Evolutionary conservation across 2,888 invertebrate species (phyloP), one percentile per base, ranked within the genome.

Genomic region (Yponomeuta malinellus): DNA sequence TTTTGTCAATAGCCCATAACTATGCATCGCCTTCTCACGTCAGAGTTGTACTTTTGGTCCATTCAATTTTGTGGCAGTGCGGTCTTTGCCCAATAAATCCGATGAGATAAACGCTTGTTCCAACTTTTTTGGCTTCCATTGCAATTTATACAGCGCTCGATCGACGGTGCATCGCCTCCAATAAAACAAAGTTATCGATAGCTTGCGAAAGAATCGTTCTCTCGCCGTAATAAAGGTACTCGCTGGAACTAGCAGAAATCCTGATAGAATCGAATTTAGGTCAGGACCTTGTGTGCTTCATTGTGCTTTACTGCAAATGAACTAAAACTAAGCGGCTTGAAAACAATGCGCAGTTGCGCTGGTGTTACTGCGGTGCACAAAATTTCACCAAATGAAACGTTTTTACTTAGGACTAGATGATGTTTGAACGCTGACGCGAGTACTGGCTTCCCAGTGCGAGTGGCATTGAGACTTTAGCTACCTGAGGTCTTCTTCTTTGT

Each of bases 41-140:
- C 5, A 43, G 43, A 1, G 43, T 43, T 43, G 43, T 43, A 43
- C 43, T 43, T 43, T 43, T 59, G 52, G 1, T 59, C 1, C 52
- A 12, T 15, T 15, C 15, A 3, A 59, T 15, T 59, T 59, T 15
- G 52, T 59, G 52, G 52, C 52, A 5, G 52, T 59, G 52, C 52
- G 52, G 52, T 59, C 52, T 59, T 59, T 15, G 1, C 52, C 12
- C 52, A 59, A 59, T 59, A 59, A 59, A 59, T 59, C 52, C 52
- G 52, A 59, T 59, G 52, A 59, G 52, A 59, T 59, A 59, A 59
- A 59, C 52, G 52, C 52, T 59, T 59, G 52, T 59, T 59, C 52
- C 52, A 59, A 59, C 52, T 59, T 59, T 59, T 59, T 59, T 59
- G 52, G 52, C 52, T 59, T 59, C 52, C 52, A 59, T 12, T 59